phyloP scores from a whole-genome alignment of 2,888 invertebrate species.

The Tipula confusa region DNA sequence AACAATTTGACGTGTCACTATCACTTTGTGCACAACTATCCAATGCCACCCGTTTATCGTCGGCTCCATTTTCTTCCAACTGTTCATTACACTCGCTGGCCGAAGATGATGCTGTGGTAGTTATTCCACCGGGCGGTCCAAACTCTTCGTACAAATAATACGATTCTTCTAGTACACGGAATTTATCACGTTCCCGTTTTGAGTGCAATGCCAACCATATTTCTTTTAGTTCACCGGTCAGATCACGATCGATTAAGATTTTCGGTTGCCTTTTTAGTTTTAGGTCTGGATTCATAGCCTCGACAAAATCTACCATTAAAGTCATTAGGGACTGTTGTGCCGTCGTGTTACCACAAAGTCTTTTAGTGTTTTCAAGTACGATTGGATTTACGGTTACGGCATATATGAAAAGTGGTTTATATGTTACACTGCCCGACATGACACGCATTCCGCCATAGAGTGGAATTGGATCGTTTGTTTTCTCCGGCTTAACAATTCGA shows the following conservation, averaged over 20 bases:
- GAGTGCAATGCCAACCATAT: conserved; percentile 68
- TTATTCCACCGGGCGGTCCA: conserved; percentile 35
- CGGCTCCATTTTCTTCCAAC: background rate
- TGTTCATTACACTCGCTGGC: background rate
- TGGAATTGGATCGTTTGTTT: conserved; percentile 63
- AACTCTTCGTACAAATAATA: conserved; percentile 38
- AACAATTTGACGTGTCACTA: background rate
- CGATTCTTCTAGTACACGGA: conserved; percentile 30
- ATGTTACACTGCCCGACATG: conserved; percentile 35
- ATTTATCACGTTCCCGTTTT: conserved; percentile 53
- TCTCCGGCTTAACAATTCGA: conserved; percentile 63
- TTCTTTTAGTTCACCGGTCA: conserved; percentile 68
- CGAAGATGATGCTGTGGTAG: background rate
- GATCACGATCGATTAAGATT: conserved; percentile 63
- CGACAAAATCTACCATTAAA: conserved; percentile 66
- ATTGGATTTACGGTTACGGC: conserved; percentile 72
- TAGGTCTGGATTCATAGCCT: conserved; percentile 66
- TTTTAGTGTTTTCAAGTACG: conserved; percentile 63
- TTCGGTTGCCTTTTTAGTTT: conserved; percentile 55
- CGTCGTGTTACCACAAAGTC: conserved; percentile 61
- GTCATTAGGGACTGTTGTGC: conserved; percentile 64
- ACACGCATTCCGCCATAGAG: conserved; percentile 70
- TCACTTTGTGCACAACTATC: background rate
- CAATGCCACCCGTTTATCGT: background rate
- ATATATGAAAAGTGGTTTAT: conserved; percentile 56